Percentiles rank a stretch among this genome's conserved stretches.
Evolutionary conservation across 2,888 invertebrate species (phyloP).

Genomic region (Xestia sexstrigata): DNA sequence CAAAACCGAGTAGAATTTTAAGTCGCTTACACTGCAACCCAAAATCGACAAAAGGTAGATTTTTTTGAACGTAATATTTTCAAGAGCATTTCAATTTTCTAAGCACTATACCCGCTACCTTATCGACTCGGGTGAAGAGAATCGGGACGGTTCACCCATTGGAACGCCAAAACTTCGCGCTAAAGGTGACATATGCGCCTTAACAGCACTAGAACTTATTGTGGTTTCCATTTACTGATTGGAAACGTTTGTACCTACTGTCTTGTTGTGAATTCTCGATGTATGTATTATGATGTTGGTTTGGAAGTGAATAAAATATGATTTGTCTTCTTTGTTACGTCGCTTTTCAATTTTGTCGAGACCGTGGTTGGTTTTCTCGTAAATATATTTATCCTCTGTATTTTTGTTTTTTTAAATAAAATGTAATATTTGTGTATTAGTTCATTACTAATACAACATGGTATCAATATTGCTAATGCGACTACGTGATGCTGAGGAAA

Average conservation of each 20-base stretch:
- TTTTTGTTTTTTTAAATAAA: not conserved
- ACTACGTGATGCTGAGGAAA: too few species aligned
- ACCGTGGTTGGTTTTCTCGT: not conserved
- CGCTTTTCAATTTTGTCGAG: not conserved
- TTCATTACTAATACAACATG: too few species aligned
- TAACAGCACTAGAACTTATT: slow-evolving; percentile 68
- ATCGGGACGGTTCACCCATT: slow-evolving; percentile 52
- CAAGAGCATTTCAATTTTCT: slow-evolving; percentile 5
- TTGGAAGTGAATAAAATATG: slow-evolving; percentile 13
- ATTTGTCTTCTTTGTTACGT: not conserved
- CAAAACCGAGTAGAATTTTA: not conserved
- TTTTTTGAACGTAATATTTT: not conserved
- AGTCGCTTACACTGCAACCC: not conserved
- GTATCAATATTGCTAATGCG: too few species aligned
- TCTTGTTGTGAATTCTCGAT: slow-evolving; percentile 27
- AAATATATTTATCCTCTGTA: not conserved
- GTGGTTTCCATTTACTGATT: slow-evolving; percentile 69
- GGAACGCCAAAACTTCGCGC: slow-evolving; percentile 68
- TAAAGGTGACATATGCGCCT: slow-evolving; percentile 76
- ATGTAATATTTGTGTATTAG: not conserved
- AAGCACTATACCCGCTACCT: slow-evolving; percentile 39
- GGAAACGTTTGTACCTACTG: slow-evolving; percentile 37
- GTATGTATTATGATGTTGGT: slow-evolving; percentile 1
- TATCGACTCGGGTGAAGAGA: slow-evolving; percentile 11
- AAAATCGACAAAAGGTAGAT: not conserved